Evolutionary conservation across 2,113 vertebrate species (phyloP).

Genomic region (Hiodon alosoides): DNA sequence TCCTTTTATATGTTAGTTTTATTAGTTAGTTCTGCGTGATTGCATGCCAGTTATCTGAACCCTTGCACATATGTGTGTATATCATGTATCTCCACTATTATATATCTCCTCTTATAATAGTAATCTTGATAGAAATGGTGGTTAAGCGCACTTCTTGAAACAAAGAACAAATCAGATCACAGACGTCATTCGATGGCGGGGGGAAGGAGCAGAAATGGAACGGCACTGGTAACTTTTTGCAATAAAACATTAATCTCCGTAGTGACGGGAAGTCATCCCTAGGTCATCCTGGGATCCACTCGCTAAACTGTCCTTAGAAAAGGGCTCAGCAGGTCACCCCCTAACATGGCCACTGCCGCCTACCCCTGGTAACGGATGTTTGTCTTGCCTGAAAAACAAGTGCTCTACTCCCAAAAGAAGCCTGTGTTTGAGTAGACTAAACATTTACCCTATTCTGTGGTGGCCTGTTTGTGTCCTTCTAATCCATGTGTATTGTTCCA

Average conservation of each 20-base stretch:
- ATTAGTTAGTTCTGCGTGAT: too few relatives aligned
- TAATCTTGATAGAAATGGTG: constrained; percentile 32
- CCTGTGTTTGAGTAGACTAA: constrained; percentile 53
- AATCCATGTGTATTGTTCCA: constrained; percentile 61
- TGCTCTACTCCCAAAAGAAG: constrained; percentile 42
- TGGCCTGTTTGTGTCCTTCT: constrained; percentile 40
- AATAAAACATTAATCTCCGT: constrained; percentile 19
- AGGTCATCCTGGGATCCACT: constrained; percentile 15
- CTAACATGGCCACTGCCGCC: constrained; percentile 47
- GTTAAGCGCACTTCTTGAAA: constrained; percentile 25
- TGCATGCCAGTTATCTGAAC: too few relatives aligned
- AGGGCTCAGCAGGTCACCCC: constrained; percentile 50
- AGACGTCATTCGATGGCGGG: constrained; percentile 49
- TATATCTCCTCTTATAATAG: constrained; percentile 27
- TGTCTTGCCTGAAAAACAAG: constrained; percentile 57
- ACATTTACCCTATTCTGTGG: constrained; percentile 46
- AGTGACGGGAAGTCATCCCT: constrained; percentile 20
- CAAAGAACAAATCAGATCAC: constrained; percentile 37
- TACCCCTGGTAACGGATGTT: constrained; percentile 60
- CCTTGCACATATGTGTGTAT: not conserved
- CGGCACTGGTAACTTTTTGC: constrained; percentile 28
- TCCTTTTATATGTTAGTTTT: too few relatives aligned
- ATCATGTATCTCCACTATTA: not conserved
- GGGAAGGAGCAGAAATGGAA: constrained; percentile 29
- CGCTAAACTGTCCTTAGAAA: constrained; percentile 25